Conservation (phyloP, 2,113 vertebrate species). For the Carettochelys insculpta region DNA sequence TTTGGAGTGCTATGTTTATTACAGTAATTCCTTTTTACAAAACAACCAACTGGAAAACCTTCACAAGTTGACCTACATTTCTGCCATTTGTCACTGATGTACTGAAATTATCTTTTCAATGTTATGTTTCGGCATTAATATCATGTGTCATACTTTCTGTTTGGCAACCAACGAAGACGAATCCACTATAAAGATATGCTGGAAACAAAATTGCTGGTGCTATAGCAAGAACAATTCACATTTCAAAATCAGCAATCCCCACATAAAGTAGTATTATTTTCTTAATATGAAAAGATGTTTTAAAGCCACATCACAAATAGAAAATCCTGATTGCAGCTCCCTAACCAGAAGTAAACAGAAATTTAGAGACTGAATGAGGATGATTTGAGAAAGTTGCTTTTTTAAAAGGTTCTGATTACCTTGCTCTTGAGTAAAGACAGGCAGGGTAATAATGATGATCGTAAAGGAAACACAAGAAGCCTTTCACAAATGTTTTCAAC, state of each 20-base stretch:
- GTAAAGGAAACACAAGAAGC: not conserved
- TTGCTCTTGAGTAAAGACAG: not conserved
- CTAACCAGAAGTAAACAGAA: not conserved
- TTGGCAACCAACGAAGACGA: not conserved
- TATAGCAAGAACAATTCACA: not conserved
- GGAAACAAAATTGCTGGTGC: not conserved
- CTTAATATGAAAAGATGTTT: not conserved
- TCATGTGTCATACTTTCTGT: slow-evolving; percentile 17
- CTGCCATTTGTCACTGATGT: not conserved
- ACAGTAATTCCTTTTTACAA: not conserved
- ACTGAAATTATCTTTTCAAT: slow-evolving; percentile 20
- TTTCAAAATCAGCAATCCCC: not conserved
- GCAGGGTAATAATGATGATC: not conserved
- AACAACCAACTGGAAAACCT: not conserved
- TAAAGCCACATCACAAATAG: not conserved
- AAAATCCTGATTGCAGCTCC: not conserved
- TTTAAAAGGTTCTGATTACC: not conserved
- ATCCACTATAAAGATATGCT: not conserved
- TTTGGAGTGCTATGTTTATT: not conserved
- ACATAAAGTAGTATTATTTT: not conserved
- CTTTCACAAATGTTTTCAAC: not conserved
- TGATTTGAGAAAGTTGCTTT: not conserved
- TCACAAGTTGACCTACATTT: not conserved
- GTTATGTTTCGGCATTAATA: slow-evolving; percentile 39
- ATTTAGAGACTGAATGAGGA: not conserved